These are phyloP conservation scores for Neodiprion lecontei DNA, from an alignment of 1,140 invertebrate species.

Conservation along the genomic window DNA sequence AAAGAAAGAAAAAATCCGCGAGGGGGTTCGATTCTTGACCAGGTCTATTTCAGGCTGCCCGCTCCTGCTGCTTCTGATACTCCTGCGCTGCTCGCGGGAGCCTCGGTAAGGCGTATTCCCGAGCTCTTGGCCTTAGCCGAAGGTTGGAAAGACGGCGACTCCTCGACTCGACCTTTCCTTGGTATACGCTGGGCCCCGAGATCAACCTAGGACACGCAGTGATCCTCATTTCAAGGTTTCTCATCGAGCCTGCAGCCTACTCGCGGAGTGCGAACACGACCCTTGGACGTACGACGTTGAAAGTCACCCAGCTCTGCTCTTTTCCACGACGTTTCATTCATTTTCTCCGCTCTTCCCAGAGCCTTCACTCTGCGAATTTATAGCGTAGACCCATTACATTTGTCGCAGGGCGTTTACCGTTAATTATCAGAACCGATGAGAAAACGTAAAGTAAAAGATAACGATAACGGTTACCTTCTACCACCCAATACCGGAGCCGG, in stretches of 20 bases:
- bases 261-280: too few species aligned
- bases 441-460: neutral
- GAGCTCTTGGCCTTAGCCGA: constrained; percentile 34
- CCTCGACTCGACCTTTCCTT: constrained; percentile 25
- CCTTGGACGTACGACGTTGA: too few species aligned
- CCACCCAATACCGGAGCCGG: neutral
- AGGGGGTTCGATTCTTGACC: constrained; percentile 39
- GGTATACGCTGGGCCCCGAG: constrained; percentile 23
- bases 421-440: neutral
- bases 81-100: neutral
- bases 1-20: neutral
- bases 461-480: neutral
- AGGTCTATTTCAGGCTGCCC: constrained; percentile 55
- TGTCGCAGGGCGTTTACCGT: neutral
- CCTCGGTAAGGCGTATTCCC: constrained; percentile 40
- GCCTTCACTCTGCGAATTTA: too few species aligned
- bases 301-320: too few species aligned
- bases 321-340: too few species aligned
- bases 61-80: constrained; percentile 34
- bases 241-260: neutral
- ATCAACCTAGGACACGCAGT: constrained; percentile 38
- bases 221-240: constrained; percentile 34
- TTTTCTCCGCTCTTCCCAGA: too few species aligned
- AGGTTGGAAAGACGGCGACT: constrained; percentile 28
- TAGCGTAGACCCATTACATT: too few species aligned